phyloP scores from a whole-genome alignment of 2,113 vertebrate genomes.

The Oceanodroma tethys region DNA sequence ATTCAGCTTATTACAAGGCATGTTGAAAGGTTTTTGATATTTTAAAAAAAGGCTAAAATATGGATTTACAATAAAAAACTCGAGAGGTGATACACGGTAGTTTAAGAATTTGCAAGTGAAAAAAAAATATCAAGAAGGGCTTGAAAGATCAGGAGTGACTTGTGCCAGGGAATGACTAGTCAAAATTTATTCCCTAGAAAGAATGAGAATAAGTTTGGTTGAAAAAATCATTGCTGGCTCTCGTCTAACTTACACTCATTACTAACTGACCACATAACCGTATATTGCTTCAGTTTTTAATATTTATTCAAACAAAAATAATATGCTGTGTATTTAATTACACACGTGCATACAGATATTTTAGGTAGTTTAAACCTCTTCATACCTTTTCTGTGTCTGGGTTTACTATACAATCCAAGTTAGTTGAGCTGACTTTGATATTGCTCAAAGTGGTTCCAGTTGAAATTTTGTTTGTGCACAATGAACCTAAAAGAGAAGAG shows the following conservation, averaged over 20 bases:
- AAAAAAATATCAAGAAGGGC: background rate
- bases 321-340: background rate
- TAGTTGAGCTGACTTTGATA: constrained; percentile 46
- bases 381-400: constrained; percentile 74
- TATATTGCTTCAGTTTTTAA: background rate
- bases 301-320: background rate
- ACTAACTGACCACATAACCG: background rate
- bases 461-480: constrained; percentile 4
- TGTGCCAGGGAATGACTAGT: background rate
- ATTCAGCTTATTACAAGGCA: background rate
- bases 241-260: background rate
- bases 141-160: background rate
- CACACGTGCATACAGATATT: background rate
- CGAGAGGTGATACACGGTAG: background rate
- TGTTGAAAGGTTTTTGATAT: background rate
- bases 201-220: background rate
- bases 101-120: background rate
- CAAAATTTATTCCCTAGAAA: background rate
- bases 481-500: constrained; percentile 52
- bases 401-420: constrained; percentile 45
- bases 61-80: background rate
- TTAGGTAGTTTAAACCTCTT: background rate
- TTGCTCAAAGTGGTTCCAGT: constrained; percentile 10
- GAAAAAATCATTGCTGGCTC: background rate
- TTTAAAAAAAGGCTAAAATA: background rate